Percentiles rank a stretch among this genome's conserved stretches.
Evolutionary conservation across 2,113 vertebrate genomes (phyloP).

Genomic region (Rhinopomastus cyanomelas): DNA sequence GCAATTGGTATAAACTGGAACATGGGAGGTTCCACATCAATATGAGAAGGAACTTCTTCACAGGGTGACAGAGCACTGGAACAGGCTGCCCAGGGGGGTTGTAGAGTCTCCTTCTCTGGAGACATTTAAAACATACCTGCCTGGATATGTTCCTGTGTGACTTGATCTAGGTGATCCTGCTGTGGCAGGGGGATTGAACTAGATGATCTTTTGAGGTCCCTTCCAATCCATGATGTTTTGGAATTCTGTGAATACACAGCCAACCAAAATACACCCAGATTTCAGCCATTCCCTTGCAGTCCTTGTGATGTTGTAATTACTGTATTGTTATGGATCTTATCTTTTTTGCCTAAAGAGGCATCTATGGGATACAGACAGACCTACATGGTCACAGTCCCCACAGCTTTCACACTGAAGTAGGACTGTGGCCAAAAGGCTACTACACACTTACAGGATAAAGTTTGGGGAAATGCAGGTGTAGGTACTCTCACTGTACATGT

Average conservation of each 20-base stretch:
- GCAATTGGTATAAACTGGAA: too few species aligned
- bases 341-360: neutral
- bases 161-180: too few species aligned
- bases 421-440: neutral
- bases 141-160: too few species aligned
- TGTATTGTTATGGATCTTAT: neutral
- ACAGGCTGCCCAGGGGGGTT: too few species aligned
- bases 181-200: too few species aligned
- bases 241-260: neutral
- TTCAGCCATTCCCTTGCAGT: neutral
- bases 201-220: too few species aligned
- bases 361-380: neutral
- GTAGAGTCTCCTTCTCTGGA: too few species aligned
- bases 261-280: neutral
- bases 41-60: too few species aligned
- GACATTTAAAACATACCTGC: too few species aligned
- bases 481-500: neutral
- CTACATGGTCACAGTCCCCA: neutral
- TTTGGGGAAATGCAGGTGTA: neutral
- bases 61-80: too few species aligned
- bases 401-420: neutral
- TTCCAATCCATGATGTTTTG: too few species aligned
- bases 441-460: neutral
- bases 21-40: too few species aligned
- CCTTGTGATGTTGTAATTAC: neutral